Evolutionary conservation across 35 echinoderm and acorn worm genomes (phyloP).

Genomic region (Patiria miniata): DNA sequence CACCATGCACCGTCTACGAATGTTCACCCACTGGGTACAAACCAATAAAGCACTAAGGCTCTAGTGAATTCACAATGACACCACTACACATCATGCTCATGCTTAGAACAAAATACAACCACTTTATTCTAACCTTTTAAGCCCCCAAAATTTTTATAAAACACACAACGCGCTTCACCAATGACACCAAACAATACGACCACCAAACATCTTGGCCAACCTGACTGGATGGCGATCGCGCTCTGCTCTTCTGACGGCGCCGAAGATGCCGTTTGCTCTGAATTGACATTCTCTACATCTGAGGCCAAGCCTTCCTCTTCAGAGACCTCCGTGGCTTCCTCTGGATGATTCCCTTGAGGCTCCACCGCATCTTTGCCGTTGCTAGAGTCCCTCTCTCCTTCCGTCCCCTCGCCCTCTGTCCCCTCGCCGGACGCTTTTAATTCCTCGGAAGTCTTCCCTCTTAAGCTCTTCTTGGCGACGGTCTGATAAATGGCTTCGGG

Average conservation of each 20-base stretch:
- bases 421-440: background rate
- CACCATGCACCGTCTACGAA: no score
- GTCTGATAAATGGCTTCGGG: background rate
- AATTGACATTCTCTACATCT: background rate
- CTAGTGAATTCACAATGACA: no score
- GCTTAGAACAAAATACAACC: background rate
- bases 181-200: slow-evolving; percentile 1
- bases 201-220: background rate
- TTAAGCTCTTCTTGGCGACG: background rate
- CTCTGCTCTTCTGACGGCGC: background rate
- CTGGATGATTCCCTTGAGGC: no score
- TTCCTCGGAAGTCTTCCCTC: background rate
- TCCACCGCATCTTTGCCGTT: no score
- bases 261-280: background rate
- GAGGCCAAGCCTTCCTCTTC: background rate
- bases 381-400: background rate
- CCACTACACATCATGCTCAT: no score
- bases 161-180: background rate
- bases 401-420: background rate
- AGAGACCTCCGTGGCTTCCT: no score
- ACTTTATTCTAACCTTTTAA: no score
- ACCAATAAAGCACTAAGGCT: no score
- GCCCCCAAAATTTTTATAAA: no score
- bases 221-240: background rate
- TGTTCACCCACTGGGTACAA: no score